A percentile compares a stretch with the other conserved stretches of the same genome.
Conservation (phyloP, 2,113 vertebrate genomes). For the Pipa parva region DNA sequence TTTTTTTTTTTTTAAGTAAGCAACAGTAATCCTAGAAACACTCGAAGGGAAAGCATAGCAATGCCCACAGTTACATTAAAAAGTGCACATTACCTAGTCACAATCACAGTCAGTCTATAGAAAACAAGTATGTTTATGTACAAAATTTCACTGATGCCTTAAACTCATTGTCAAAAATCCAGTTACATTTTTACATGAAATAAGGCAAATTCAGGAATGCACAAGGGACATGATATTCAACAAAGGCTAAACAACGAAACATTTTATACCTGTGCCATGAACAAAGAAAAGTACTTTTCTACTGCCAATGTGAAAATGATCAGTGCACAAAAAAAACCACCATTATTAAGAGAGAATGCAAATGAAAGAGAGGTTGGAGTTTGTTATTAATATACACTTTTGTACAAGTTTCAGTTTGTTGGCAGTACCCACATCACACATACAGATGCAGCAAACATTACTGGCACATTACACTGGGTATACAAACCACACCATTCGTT, state of each 20-base stretch:
- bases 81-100: constrained; percentile 84
- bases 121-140: constrained; percentile 78
- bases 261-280: constrained; percentile 64
- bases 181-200: constrained; percentile 77
- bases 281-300: constrained; percentile 63
- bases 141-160: constrained; percentile 75
- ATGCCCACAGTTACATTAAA: constrained; percentile 83
- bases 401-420: constrained; percentile 60
- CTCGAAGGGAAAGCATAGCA: constrained; percentile 81
- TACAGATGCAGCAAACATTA: too few relatives aligned
- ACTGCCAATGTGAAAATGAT: constrained; percentile 68
- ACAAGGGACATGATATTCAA: constrained; percentile 71
- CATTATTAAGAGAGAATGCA: constrained; percentile 65
- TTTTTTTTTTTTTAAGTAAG: constrained; percentile 70
- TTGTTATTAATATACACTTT: constrained; percentile 58
- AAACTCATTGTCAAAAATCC: constrained; percentile 71
- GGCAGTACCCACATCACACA: constrained; percentile 59
- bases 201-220: constrained; percentile 81
- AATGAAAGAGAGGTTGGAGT: constrained; percentile 52
- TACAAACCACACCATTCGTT: too few relatives aligned
- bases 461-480: too few relatives aligned
- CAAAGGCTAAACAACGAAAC: constrained; percentile 68
- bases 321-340: constrained; percentile 74
- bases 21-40: constrained; percentile 81
- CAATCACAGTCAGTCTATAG: constrained; percentile 84